phyloP scores from a whole-genome alignment of 2,113 vertebrate genomes.

The Pipra filicauda region DNA sequence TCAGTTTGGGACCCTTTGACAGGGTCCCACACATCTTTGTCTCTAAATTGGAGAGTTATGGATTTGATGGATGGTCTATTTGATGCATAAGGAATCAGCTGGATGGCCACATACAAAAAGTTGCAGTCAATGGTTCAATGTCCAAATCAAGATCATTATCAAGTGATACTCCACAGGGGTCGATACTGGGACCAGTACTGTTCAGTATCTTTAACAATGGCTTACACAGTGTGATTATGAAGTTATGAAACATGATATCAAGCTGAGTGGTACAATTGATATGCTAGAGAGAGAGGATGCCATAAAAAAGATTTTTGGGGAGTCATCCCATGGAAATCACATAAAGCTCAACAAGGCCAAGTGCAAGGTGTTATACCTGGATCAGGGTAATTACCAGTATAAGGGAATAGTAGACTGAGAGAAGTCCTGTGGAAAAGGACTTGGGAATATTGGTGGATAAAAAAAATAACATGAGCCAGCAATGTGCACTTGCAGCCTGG shows the following conservation, averaged over 20 bases:
- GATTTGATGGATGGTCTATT: background rate
- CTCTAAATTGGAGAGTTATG: background rate
- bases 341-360: background rate
- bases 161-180: background rate
- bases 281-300: background rate
- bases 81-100: background rate
- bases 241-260: background rate
- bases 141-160: background rate
- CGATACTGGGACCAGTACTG: background rate
- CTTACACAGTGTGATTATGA: background rate
- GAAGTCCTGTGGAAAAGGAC: background rate
- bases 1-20: background rate
- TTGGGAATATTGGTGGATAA: background rate
- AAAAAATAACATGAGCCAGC: background rate
- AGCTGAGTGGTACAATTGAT: background rate
- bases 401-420: background rate
- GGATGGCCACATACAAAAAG: background rate
- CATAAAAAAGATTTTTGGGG: background rate
- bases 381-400: accelerated
- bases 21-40: background rate
- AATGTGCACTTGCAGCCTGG: background rate
- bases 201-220: background rate
- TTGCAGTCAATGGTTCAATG: background rate
- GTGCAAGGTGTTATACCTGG: background rate
- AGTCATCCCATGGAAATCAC: background rate